Conservation (phyloP, 2,888 invertebrate genomes). For the Corythucha ciliata region DNA sequence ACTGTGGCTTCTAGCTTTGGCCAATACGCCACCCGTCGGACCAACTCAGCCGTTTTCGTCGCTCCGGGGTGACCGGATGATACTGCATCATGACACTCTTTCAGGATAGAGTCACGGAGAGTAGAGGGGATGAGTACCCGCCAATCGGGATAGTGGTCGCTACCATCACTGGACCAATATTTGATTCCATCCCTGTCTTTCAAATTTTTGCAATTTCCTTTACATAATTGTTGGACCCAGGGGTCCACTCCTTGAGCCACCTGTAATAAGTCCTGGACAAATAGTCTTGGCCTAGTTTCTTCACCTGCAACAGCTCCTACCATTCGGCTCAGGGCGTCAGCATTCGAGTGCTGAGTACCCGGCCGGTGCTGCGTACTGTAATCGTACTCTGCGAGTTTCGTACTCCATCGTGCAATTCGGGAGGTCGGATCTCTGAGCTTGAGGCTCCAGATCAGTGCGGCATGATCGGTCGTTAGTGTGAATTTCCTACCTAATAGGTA, state of each 20-base stretch:
- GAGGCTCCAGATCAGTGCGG: conserved; percentile 40
- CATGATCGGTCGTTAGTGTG: conserved; percentile 41
- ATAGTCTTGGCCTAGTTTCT: not conserved
- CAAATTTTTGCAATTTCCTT: too few species aligned
- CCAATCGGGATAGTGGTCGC: too few species aligned
- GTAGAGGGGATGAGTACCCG: not conserved
- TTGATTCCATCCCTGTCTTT: too few species aligned
- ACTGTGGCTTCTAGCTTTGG: not conserved
- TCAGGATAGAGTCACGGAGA: not conserved
- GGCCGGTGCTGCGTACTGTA: not conserved
- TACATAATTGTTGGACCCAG: not conserved
- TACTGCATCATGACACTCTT: not conserved
- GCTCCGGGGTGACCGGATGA: not conserved
- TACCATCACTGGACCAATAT: too few species aligned
- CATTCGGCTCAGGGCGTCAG: conserved; percentile 8
- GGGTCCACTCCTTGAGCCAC: not conserved
- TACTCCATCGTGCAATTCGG: not conserved
- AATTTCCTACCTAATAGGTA: conserved; percentile 40
- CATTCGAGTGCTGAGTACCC: conserved; percentile 1
- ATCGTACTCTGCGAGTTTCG: conserved; percentile 3
- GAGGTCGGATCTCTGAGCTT: conserved; percentile 25
- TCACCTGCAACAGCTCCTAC: not conserved
- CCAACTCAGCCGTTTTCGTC: not conserved
- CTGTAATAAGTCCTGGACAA: not conserved
- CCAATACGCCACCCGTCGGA: not conserved